Evolutionary conservation across 2,888 invertebrate genomes (phyloP).

Genomic region (Eupeodes latifasciatus): DNA sequence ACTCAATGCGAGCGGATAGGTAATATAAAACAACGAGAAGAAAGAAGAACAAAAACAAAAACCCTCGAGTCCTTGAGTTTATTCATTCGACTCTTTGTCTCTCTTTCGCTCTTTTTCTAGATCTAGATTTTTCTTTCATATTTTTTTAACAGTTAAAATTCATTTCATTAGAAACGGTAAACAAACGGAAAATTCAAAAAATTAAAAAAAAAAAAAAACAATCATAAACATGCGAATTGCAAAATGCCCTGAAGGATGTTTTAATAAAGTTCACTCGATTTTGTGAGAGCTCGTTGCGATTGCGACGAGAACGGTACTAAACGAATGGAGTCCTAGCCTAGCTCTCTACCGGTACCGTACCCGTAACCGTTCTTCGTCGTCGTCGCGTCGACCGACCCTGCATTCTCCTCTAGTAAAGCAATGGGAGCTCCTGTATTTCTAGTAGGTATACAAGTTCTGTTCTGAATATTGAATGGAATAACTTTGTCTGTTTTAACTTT

Average conservation of each 20-base stretch:
- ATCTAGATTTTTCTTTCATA: not conserved
- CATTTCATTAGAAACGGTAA: constrained; percentile 74
- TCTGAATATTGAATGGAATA: constrained; percentile 71
- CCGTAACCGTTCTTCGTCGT: too few species aligned
- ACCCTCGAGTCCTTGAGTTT: constrained; percentile 49
- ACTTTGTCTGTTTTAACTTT: constrained; percentile 72
- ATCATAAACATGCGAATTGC: constrained; percentile 68
- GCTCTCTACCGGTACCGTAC: not conserved
- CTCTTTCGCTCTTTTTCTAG: constrained; percentile 13
- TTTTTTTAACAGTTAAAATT: constrained; percentile 58
- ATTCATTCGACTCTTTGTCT: constrained; percentile 25
- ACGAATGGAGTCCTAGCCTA: not conserved
- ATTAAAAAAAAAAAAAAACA: constrained; percentile 33
- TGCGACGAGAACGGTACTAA: not conserved
- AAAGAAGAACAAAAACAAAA: not conserved
- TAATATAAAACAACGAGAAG: constrained; percentile 28
- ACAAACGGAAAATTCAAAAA: constrained; percentile 51
- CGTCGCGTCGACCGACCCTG: constrained; percentile 8
- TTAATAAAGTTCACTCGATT: constrained; percentile 68
- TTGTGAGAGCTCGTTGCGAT: constrained; percentile 26
- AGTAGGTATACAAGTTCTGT: constrained; percentile 16
- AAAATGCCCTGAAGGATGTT: constrained; percentile 69
- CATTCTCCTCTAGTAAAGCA: constrained; percentile 8
- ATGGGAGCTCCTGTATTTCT: constrained; percentile 24
- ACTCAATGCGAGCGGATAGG: constrained; percentile 54